A percentile compares a stretch with the other conserved stretches of the same genome.
Conservation (phyloP, 2,113 vertebrate genomes). For the Tringa solitaria region DNA sequence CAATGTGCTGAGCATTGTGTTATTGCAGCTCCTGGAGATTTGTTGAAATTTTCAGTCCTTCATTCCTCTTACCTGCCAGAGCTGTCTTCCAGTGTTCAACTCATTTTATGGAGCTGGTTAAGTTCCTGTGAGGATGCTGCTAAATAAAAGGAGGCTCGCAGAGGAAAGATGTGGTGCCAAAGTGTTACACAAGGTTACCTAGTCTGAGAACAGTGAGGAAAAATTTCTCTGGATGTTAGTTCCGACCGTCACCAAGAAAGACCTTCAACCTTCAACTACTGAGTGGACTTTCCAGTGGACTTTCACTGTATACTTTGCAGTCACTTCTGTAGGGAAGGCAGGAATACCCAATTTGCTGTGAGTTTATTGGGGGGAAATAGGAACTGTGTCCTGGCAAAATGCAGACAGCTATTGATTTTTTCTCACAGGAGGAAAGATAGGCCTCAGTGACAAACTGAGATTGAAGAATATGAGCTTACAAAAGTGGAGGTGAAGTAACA, state of each 20-base stretch:
- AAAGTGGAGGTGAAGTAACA: not conserved
- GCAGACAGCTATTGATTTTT: not conserved
- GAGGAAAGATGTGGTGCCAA: not conserved
- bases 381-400: not conserved
- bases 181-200: not conserved
- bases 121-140: not conserved
- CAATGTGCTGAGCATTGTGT: not conserved
- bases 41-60: constrained; percentile 11
- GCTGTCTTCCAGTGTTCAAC: not conserved
- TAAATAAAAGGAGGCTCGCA: not conserved
- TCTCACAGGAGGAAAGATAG: not conserved
- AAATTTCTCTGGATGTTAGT: not conserved
- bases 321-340: not conserved
- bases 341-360: not conserved
- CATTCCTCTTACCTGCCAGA: constrained; percentile 3
- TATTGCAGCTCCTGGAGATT: constrained; percentile 11
- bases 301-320: not conserved
- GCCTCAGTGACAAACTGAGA: not conserved
- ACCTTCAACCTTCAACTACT: not conserved
- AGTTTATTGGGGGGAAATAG: not conserved
- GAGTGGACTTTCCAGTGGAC: not conserved
- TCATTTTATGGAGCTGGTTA: not conserved
- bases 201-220: not conserved
- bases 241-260: not conserved
- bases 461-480: not conserved